Conservation (phyloP, 2,888 invertebrate genomes). For the Tromatobia lineatoria region DNA sequence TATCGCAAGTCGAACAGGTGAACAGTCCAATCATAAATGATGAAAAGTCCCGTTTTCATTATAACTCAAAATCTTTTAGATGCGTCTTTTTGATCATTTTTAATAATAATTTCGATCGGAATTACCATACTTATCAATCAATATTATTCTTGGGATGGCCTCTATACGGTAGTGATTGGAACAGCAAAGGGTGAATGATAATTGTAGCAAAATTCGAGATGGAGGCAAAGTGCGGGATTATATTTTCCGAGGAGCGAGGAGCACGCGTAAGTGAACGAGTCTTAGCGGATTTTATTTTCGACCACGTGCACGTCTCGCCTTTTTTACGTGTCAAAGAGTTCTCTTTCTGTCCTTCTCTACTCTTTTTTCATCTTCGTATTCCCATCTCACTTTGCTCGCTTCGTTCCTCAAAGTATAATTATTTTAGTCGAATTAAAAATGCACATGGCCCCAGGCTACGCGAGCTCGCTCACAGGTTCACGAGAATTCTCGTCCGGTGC, state of each 20-base stretch:
- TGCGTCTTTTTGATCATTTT: no score
- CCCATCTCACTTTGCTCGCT: slow-evolving; percentile 36
- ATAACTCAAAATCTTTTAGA: no score
- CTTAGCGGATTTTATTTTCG: slow-evolving; percentile 58
- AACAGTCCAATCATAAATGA: no score
- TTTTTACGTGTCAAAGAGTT: slow-evolving; percentile 82
- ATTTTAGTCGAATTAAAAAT: slow-evolving; percentile 84
- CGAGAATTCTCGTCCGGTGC: slow-evolving; percentile 50
- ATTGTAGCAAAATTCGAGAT: slow-evolving; percentile 41
- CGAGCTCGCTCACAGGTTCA: slow-evolving; percentile 57
- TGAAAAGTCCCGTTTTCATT: no score
- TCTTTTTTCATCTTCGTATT: slow-evolving; percentile 45
- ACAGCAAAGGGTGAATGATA: slow-evolving; percentile 46
- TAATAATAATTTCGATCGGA: no score
- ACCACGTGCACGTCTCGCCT: slow-evolving; percentile 69
- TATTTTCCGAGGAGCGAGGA: slow-evolving; percentile 77
- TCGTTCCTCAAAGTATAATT: slow-evolving; percentile 82
- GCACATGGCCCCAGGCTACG: slow-evolving; percentile 76
- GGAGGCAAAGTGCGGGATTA: slow-evolving; percentile 72
- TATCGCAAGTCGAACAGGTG: no score
- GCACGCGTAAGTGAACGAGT: slow-evolving; percentile 74
- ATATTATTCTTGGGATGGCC: slow-evolving; percentile 60
- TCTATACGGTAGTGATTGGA: slow-evolving; percentile 4
- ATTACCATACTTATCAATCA: slow-evolving; percentile 65
- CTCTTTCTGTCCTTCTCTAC: slow-evolving; percentile 56